Base-by-base conservation (phyloP, 2,797 vertebrate species). In the Myotis pilosus region DNA sequence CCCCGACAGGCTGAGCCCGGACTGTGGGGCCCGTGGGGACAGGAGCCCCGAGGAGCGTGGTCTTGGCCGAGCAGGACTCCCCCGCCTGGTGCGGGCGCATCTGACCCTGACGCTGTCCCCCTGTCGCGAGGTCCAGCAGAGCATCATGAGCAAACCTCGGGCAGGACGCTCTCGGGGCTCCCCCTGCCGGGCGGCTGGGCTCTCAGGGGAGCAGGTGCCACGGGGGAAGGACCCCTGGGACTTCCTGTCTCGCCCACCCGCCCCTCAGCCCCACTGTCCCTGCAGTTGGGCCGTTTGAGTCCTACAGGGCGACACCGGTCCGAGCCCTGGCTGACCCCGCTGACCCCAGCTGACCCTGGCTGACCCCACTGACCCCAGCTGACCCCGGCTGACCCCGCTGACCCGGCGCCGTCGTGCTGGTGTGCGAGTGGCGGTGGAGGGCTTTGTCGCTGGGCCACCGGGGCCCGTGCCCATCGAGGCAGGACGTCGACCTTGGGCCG, bases 401-500 rank as follows among this genome's bases (percentile, higher is more conserved):
- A 41, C 17, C 36, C 1, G 13, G 13, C 1, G 2, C 22, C 16
- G 44, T 19, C 8, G 1, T 5, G 5, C 28, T 20, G 33, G 41
- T 7, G 64, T 15, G 13, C 0, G 69, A 25, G 11, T 1, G 8
- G n/a, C 1, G 12, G 51, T 8, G 47, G n/a, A 33, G 8, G 38
- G 30, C 71, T 69, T 8, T 10, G 9, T 47, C 6, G 1, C 22
- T 10, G 8, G 13, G 9, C 28, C 23, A 7, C 23, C 5, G 1
- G 22, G 8, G 12, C 8, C 6, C 0, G 0, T 13, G 8, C 9
- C 19, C 2, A 0, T 79, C 71, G 13, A 5, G 25, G n/a, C 11
- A 41, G 23, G 10, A 19, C 0, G 0, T 1, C 55, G 1, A 3
- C 76, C 25, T 90, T 44, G 16, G 7, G 0, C 1, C 17, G 0